Conservation (phyloP, 2,113 vertebrate species). For the Narcine bancroftii region DNA sequence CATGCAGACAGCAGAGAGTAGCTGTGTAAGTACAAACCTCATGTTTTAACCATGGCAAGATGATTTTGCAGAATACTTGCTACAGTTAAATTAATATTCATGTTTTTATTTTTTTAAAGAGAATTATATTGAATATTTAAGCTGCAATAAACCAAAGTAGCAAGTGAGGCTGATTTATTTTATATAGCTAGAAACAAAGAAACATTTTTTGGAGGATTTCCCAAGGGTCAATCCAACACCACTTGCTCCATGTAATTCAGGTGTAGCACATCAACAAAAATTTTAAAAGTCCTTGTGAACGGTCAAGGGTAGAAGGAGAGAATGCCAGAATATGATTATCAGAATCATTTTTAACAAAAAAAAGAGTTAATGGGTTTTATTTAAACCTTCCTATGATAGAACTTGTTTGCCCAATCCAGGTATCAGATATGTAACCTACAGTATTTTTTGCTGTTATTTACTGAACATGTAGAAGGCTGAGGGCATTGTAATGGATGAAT, state of each 20-base stretch:
- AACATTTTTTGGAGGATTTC: neutral
- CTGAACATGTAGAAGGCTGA: neutral
- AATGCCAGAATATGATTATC: neutral
- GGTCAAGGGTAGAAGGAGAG: neutral
- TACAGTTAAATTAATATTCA: neutral
- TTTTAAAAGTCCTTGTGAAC: neutral
- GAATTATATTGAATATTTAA: neutral
- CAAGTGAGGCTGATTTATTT: neutral
- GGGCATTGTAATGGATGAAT: neutral
- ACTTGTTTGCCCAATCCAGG: neutral
- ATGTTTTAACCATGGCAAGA: neutral
- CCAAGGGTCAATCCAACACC: neutral
- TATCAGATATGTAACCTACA: neutral
- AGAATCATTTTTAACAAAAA: too few species aligned
- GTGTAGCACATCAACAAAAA: neutral
- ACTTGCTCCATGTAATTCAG: neutral
- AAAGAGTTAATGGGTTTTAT: too few species aligned
- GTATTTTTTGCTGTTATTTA: neutral
- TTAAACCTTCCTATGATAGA: neutral
- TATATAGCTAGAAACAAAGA: neutral
- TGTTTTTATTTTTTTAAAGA: neutral
- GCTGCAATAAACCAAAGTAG: neutral
- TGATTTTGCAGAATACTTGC: neutral
- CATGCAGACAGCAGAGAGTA: neutral
- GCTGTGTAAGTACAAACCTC: neutral